Base-by-base conservation (phyloP, 2,888 invertebrate species). In the Steinernema scapterisci region DNA sequence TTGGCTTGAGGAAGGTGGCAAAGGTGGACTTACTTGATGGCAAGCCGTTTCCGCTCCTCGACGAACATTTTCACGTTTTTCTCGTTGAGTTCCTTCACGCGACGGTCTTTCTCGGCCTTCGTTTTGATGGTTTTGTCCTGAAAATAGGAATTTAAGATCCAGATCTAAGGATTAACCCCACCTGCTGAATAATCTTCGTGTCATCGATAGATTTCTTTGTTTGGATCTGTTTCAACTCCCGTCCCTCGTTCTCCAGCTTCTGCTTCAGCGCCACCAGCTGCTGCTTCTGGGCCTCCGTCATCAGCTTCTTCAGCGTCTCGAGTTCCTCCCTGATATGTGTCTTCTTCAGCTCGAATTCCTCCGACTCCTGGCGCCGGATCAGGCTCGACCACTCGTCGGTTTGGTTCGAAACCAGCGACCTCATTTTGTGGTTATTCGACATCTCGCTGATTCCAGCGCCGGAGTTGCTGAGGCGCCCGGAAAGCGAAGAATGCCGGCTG, bases 191-290 rank as follows among this genome's bases (percentile, higher is more conserved):
- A 88, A 94, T 95, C 89, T 94, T 94, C 88, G 94, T 94, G 23
- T 97, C 96, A 89, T 99, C 99, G 83, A 99, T 95, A 71, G 96
- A 96, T 85, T 94, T 92, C 90, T 95, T 96, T 3, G 97, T 95
- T 89, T 99, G 99, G 74, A 93, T 92, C 6, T 92, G 91, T 88
- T 95, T 96, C 92, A 99, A 92, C 79, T 97, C 97, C 88, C 97
- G 99, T 87, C 94, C 92, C 87, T 97, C 97, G 9, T 78, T 79
- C 46, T 85, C 86, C n/a, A 87, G 76, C 23, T 83, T 76, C 43
- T 77, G 73, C 75, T 83, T 83, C 73, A 86, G 70, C 7, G 79
- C 78, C 23, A 78, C 75, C 78, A 84, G 83, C 74, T 86, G 86
- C 13, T 91, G 90, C 72, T 91, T 91, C 88, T 96, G 96, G 23